A percentile compares a stretch with the other conserved stretches of the same genome.
These are phyloP conservation scores for Forbesichthys agassizii DNA, from an alignment of 2,113 vertebrate species.

Conservation along the genomic window DNA sequence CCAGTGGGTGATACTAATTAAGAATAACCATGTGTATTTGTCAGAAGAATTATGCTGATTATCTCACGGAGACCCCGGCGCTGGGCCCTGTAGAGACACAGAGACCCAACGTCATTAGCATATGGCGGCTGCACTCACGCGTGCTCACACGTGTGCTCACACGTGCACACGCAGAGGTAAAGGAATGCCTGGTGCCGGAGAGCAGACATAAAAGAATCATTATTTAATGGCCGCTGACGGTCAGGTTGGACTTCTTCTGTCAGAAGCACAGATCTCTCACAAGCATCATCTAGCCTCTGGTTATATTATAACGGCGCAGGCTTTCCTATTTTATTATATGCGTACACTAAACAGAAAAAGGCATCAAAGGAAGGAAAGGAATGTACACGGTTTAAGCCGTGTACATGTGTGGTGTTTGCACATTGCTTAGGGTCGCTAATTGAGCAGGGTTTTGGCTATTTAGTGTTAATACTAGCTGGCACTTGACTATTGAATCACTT, in stretches of 20 bases:
- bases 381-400: too few relatives aligned
- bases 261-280: constrained; percentile 28
- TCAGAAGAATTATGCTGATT: constrained; percentile 80
- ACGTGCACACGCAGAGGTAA: constrained; percentile 6
- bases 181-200: constrained; percentile 31
- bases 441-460: too few relatives aligned
- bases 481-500: too few relatives aligned
- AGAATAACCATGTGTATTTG: constrained; percentile 82
- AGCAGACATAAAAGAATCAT: constrained; percentile 49
- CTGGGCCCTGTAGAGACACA: constrained; percentile 66
- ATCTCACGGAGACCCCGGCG: constrained; percentile 65
- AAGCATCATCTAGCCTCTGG: constrained; percentile 29
- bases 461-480: too few relatives aligned
- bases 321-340: constrained; percentile 42
- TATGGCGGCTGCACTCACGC: constrained; percentile 43
- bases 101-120: constrained; percentile 69
- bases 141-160: neutral
- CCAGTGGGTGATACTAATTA: constrained; percentile 78
- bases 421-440: too few relatives aligned
- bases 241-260: constrained; percentile 31
- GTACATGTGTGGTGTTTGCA: too few relatives aligned
- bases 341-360: neutral
- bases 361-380: too few relatives aligned
- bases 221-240: too few relatives aligned
- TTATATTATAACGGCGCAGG: constrained; percentile 26